Evolutionary conservation across 1,140 invertebrate genomes (phyloP).

Genomic region (Aplysia californica): DNA sequence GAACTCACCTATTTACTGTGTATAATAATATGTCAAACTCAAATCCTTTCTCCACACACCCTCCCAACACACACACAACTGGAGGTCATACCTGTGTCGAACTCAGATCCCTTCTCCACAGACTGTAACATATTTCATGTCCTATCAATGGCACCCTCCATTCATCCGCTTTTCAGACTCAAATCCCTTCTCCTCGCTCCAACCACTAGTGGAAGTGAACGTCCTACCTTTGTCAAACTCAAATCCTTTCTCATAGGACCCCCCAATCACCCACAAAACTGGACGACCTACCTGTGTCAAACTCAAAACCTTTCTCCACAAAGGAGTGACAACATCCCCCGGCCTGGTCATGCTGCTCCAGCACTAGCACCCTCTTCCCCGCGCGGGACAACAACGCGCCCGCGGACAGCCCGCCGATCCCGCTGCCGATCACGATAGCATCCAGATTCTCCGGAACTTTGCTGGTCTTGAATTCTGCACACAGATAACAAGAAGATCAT

Average conservation of each 20-base stretch:
- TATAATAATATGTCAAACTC: no score
- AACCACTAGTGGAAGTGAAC: neutral
- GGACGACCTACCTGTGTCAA: slow-evolving; percentile 64
- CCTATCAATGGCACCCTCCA: neutral
- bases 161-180: neutral
- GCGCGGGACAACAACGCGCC: slow-evolving; percentile 62
- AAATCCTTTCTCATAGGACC: neutral
- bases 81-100: no score
- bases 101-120: neutral
- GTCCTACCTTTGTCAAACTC: neutral
- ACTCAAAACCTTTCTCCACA: slow-evolving; percentile 66
- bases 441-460: slow-evolving; percentile 59
- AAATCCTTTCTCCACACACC: no score
- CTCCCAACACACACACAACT: no score
- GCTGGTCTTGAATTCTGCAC: slow-evolving; percentile 48
- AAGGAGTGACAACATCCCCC: slow-evolving; percentile 63
- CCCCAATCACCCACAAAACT: neutral
- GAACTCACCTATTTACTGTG: no score
- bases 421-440: slow-evolving; percentile 67
- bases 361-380: slow-evolving; percentile 64
- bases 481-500: slow-evolving; percentile 24
- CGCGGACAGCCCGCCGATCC: slow-evolving; percentile 62
- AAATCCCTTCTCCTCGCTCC: neutral
- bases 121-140: neutral
- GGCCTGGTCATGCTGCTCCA: slow-evolving; percentile 68